Evolutionary conservation across 2,888 invertebrate species (phyloP).

Genomic region (Incurvaria masculella): DNA sequence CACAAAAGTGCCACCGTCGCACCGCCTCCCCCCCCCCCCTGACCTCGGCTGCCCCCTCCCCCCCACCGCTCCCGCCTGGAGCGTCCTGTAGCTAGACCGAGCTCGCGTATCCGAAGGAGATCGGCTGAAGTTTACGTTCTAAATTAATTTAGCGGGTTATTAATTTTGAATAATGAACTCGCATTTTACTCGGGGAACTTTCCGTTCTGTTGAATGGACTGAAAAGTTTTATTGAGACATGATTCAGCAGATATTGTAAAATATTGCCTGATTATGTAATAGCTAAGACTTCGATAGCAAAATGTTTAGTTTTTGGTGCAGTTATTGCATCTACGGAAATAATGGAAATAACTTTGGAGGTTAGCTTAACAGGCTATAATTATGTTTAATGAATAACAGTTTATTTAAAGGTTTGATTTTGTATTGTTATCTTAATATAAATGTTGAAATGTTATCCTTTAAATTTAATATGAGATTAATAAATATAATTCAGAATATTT

Average conservation of each 20-base stretch:
- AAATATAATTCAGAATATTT: constrained; percentile 14
- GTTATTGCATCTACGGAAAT: no score
- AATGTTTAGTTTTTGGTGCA: no score
- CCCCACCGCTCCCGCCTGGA: no score
- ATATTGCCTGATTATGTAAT: not conserved
- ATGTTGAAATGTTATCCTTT: constrained; percentile 9
- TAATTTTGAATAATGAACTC: constrained; percentile 49
- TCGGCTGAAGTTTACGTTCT: constrained; percentile 39
- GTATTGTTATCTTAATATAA: constrained; percentile 9
- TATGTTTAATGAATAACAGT: no score
- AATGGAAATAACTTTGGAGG: no score
- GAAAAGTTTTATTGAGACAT: not conserved
- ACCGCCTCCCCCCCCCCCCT: no score
- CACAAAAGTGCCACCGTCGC: not conserved
- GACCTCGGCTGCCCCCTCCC: no score
- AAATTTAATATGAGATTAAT: constrained; percentile 16
- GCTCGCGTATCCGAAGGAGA: constrained; percentile 29
- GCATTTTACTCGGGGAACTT: constrained; percentile 19
- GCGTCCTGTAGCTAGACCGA: constrained; percentile 31
- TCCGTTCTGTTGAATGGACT: not conserved
- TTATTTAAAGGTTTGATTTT: constrained; percentile 15
- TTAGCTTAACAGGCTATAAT: no score
- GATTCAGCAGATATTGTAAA: not conserved
- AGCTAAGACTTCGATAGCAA: no score
- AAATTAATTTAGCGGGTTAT: constrained; percentile 51